Conservation (phyloP, 2,797 vertebrate species). For the Danio jaintianensis region DNA sequence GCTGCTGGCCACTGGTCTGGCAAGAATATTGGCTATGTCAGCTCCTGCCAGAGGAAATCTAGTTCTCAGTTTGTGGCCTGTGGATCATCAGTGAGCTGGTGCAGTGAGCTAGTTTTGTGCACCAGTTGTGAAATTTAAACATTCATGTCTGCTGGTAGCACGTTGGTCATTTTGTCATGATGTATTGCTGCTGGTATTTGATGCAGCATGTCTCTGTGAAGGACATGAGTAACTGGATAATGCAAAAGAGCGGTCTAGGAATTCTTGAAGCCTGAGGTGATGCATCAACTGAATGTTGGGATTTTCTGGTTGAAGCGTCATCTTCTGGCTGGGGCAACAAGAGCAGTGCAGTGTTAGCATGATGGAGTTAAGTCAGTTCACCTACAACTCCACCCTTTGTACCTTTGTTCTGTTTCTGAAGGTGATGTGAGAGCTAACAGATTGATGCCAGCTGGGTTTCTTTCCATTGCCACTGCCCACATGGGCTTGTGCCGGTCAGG, state of each 20-base stretch:
- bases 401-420: constrained; percentile 5
- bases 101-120: neutral
- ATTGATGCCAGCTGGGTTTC: neutral
- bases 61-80: neutral
- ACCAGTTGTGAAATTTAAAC: neutral
- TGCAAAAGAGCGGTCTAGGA: neutral
- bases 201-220: neutral
- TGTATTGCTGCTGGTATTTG: neutral
- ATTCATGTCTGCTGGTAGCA: neutral
- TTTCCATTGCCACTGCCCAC: neutral
- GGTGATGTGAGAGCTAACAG: neutral
- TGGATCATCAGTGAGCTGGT: neutral
- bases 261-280: neutral
- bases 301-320: neutral
- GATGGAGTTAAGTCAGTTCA: neutral
- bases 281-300: neutral
- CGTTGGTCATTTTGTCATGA: neutral
- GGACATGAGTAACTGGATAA: neutral
- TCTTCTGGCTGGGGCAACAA: neutral
- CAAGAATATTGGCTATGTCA: constrained; percentile 26
- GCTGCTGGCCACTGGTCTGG: neutral
- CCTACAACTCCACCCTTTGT: neutral
- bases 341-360: too few species aligned
- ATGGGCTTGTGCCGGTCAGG: neutral
- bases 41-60: neutral